Conservation (phyloP, 2,888 invertebrate genomes). For the Hypomecis atomaria region DNA sequence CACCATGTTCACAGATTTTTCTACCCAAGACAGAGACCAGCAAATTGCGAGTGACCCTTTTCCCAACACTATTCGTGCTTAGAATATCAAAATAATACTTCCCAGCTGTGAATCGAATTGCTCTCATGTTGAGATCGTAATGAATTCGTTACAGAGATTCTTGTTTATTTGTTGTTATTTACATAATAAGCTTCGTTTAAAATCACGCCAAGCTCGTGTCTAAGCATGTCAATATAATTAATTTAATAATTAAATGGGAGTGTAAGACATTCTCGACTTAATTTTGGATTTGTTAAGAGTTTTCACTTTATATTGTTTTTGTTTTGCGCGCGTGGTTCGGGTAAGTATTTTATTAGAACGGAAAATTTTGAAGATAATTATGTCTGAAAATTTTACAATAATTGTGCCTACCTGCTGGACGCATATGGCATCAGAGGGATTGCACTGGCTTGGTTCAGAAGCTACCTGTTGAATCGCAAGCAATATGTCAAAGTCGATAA, state of each 20-base stretch:
- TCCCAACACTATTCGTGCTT: slow-evolving; percentile 44
- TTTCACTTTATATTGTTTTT: slow-evolving; percentile 5
- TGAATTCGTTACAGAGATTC: slow-evolving; percentile 67
- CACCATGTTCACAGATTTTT: background rate
- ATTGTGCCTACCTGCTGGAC: no score
- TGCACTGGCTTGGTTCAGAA: no score
- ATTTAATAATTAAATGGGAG: slow-evolving; percentile 32
- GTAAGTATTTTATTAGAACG: background rate
- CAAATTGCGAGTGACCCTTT: background rate
- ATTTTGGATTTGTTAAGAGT: slow-evolving; percentile 10
- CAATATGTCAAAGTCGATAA: no score
- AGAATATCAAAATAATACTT: slow-evolving; percentile 71
- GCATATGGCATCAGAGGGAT: no score
- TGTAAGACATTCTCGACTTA: slow-evolving; percentile 3
- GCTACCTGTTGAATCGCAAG: no score
- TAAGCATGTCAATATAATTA: slow-evolving; percentile 31
- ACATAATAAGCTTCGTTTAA: slow-evolving; percentile 51
- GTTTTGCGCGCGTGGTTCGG: background rate
- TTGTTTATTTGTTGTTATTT: slow-evolving; percentile 51
- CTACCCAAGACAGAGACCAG: background rate
- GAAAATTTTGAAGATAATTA: no score
- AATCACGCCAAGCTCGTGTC: slow-evolving; percentile 46
- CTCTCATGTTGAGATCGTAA: slow-evolving; percentile 72
- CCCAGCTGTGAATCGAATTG: slow-evolving; percentile 80
- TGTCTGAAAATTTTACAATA: no score